These are phyloP conservation scores for Paralichthys olivaceus DNA, from an alignment of 2,113 vertebrate genomes.

Conservation along the genomic window DNA sequence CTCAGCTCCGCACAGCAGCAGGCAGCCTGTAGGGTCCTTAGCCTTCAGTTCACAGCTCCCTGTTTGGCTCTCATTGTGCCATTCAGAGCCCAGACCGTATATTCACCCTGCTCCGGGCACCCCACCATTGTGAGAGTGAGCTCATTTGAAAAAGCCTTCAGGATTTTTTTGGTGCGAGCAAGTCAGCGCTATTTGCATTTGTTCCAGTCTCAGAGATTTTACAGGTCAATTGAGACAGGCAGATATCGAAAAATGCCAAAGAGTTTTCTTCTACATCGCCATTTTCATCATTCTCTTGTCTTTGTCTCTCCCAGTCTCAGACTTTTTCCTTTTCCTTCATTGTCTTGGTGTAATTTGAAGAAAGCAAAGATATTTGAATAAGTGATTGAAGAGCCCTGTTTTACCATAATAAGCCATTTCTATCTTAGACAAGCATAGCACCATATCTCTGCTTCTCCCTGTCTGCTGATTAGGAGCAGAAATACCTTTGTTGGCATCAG, in stretches of 20 bases:
- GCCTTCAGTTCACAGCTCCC: slow-evolving; percentile 61
- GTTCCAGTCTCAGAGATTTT: slow-evolving; percentile 90
- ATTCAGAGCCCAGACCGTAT: slow-evolving; percentile 77
- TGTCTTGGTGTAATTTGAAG: not conserved
- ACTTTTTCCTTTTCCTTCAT: slow-evolving; percentile 1
- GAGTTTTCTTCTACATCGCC: slow-evolving; percentile 22
- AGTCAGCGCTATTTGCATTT: slow-evolving; percentile 91
- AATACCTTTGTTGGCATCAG: slow-evolving; percentile 64
- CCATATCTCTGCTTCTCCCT: slow-evolving; percentile 17
- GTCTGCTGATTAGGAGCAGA: slow-evolving; percentile 48
- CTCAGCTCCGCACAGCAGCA: slow-evolving; percentile 39
- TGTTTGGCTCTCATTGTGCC: slow-evolving; percentile 76
- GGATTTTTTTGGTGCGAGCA: slow-evolving; percentile 79
- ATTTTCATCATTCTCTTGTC: slow-evolving; percentile 46
- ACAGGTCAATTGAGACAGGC: slow-evolving; percentile 87
- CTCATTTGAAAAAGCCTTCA: slow-evolving; percentile 86
- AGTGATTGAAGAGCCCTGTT: no score
- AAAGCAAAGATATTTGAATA: not conserved
- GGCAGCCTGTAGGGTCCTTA: slow-evolving; percentile 45
- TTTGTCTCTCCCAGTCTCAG: not conserved
- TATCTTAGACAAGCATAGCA: no score
- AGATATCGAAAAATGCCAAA: slow-evolving; percentile 54
- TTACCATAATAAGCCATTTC: no score
- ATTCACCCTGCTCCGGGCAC: slow-evolving; percentile 81
- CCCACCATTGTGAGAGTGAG: slow-evolving; percentile 84